These are phyloP conservation scores for Cecidostiba fungosa DNA, from an alignment of 2,888 invertebrate species.

Conservation along the genomic window DNA sequence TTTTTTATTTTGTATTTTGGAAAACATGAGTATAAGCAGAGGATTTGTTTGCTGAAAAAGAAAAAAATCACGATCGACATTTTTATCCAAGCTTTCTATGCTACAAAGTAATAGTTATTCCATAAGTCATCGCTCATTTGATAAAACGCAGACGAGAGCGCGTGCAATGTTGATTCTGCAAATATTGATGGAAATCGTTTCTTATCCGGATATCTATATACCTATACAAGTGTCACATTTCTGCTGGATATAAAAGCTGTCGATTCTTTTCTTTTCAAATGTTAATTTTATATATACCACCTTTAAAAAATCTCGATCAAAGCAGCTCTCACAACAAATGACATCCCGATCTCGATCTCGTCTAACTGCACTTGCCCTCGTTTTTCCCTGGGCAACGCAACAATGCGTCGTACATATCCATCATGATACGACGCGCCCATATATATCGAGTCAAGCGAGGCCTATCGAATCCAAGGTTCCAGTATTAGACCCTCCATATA, in stretches of 20 bases:
- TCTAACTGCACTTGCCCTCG: neutral
- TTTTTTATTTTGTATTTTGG: no score
- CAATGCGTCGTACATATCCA: neutral
- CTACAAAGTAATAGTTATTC: neutral
- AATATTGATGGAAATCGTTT: neutral
- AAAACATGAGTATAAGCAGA: no score
- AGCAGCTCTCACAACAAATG: no score
- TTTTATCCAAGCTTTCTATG: no score
- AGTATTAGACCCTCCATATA: neutral
- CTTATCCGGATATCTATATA: neutral
- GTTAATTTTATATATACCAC: no score
- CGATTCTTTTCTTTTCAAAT: neutral
- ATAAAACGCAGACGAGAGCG: neutral
- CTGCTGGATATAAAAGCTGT: no score
- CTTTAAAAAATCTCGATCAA: no score
- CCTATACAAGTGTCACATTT: neutral
- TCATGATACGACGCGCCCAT: neutral
- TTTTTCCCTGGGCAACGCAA: neutral
- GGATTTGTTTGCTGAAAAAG: no score
- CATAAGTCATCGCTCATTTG: neutral
- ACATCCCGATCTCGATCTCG: neutral
- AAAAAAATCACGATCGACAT: no score
- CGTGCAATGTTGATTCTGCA: neutral
- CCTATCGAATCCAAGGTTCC: slow-evolving; percentile 3
- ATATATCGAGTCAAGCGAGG: neutral